A percentile compares a stretch with the other conserved stretches of the same genome.
phyloP scores from a whole-genome alignment of 2,888 invertebrate genomes.

The Drosophila nigricruria region DNA sequence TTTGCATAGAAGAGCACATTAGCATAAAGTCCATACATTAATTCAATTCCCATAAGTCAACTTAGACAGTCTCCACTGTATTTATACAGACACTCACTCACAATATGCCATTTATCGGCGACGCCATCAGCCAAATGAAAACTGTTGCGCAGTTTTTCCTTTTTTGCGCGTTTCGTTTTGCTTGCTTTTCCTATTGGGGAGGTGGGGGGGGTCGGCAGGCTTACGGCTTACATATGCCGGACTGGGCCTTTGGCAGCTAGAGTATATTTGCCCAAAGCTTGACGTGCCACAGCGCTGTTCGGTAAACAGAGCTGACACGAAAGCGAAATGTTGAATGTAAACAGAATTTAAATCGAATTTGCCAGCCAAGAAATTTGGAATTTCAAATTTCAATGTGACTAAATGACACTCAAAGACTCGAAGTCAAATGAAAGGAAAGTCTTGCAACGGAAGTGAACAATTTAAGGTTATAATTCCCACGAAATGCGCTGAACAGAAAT shows the following conservation, averaged over 20 bases:
- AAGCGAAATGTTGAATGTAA: conserved; percentile 21
- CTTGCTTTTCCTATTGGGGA: neutral
- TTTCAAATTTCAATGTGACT: neutral
- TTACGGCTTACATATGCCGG: conserved; percentile 3
- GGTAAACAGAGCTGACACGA: neutral
- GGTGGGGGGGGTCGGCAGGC: neutral
- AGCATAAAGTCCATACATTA: fast-evolving
- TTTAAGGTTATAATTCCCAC: conserved; percentile 8
- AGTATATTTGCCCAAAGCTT: conserved; percentile 16
- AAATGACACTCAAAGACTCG: conserved; percentile 10
- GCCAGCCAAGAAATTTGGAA: neutral
- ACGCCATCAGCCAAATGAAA: conserved; percentile 46
- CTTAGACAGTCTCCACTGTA: conserved; percentile 36
- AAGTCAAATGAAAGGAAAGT: neutral
- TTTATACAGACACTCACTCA: conserved; percentile 43
- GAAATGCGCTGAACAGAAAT: neutral
- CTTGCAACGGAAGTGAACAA: conserved; percentile 37
- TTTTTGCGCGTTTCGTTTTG: conserved; percentile 22
- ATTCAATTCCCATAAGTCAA: neutral
- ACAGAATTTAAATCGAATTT: conserved; percentile 18
- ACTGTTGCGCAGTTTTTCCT: conserved; percentile 71
- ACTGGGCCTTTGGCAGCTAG: neutral
- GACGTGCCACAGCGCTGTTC: neutral
- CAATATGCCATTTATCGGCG: conserved; percentile 45
- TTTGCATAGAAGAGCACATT: neutral